Evolutionary conservation across 2,888 invertebrate genomes (phyloP), one percentile per base, ranked within the genome.

Genomic region (Scaeva pyrastri): DNA sequence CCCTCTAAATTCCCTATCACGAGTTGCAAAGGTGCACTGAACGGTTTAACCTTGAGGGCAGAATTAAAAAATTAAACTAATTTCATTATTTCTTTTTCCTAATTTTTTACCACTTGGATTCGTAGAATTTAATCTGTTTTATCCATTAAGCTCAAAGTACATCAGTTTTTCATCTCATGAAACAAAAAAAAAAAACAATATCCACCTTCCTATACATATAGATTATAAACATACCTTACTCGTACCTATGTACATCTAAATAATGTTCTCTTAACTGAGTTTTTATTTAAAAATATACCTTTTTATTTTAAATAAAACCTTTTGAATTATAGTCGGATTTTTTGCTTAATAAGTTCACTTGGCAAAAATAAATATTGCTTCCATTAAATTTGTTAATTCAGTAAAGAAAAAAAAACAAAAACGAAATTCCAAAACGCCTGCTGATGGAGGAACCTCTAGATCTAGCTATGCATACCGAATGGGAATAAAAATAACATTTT

Each of bases 321-420:
- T 26, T 48, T 48, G 19, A 48, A 66, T 66, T 48, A 48, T 66
- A 36, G 19, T 66, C 43, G 21, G 16, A 31, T 14, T 48, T 66
- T 41, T 39, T 41, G 21, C 41, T 66, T 48, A 31, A 66, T 66
- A 66, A 48, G 48, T 66, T 31, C 45, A 48, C 19, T 48, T 16
- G 26, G 48, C n/a, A 36, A 48, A 48, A 66, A 36, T 48, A 66
- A 48, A 66, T 66, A 66, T 66, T 36, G 11, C 68, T 21, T 11
- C 52, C 68, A 68, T 68, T 68, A 68, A 52, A 68, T 50, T 50
- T 68, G 45, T 64, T 26, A 45, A 64, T 64, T 64, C 64, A 64
- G 66, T 68, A 26, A 23, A 50, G 10, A 2, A n/a, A 62, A 41
- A 62, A 8, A 16, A 58, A 19, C 11, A 31, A 16, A 1, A 48